Conservation (phyloP, 2,113 vertebrate species). For the Larimichthys polyactis region DNA sequence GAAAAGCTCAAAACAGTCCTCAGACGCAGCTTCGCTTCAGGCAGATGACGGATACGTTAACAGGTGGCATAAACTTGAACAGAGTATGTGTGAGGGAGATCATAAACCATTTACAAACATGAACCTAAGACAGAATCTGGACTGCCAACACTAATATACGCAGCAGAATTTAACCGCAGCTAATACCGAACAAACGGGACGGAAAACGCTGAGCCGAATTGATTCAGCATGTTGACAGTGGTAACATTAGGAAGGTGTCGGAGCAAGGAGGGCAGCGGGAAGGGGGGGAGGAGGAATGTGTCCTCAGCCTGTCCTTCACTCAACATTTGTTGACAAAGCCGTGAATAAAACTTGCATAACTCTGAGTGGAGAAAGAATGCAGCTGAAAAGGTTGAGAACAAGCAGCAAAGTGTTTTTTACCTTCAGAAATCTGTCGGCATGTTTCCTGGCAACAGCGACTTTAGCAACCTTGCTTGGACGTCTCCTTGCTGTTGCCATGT, state of each 20-base stretch:
- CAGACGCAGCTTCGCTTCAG: not conserved
- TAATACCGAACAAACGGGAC: not conserved
- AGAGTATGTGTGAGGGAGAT: not conserved
- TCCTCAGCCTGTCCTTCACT: slow-evolving; percentile 50
- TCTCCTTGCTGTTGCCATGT: not conserved
- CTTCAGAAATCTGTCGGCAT: not conserved
- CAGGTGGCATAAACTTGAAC: slow-evolving; percentile 18
- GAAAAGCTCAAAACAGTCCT: not conserved
- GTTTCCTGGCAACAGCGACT: not conserved
- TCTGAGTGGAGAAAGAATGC: not conserved
- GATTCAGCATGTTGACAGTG: slow-evolving; percentile 53
- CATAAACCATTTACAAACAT: slow-evolving; percentile 1
- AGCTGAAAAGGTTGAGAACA: not conserved
- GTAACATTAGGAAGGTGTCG: slow-evolving; percentile 63
- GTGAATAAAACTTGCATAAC: no score
- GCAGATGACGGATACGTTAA: slow-evolving; percentile 8
- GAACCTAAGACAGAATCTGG: not conserved
- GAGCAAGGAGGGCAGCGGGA: not conserved
- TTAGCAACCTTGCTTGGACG: not conserved
- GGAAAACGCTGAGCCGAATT: not conserved
- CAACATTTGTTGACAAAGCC: slow-evolving; percentile 12
- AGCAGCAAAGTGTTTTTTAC: not conserved
- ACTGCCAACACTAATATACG: slow-evolving; percentile 13
- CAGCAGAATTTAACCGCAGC: slow-evolving; percentile 35
- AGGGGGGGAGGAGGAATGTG: slow-evolving; percentile 15